Evolutionary conservation across 1,140 invertebrate species (phyloP).

Genomic region (Eriosoma lanigerum): DNA sequence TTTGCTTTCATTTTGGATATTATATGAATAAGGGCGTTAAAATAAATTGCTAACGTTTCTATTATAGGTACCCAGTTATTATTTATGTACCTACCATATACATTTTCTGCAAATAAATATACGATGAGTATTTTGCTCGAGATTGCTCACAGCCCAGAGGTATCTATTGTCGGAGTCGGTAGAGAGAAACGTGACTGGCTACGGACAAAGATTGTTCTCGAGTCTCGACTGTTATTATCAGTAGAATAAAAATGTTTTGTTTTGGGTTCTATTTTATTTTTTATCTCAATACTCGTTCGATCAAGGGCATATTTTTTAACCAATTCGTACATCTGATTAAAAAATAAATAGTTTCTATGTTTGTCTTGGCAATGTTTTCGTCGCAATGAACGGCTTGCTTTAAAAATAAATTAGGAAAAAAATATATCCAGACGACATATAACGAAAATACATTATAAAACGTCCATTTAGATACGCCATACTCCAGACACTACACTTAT

Average conservation of each 20-base stretch:
- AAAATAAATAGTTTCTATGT: slow-evolving; percentile 20
- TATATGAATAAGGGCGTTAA: neutral
- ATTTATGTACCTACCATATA: neutral
- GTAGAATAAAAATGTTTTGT: slow-evolving; percentile 19
- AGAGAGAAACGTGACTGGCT: slow-evolving; percentile 14
- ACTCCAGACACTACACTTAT: too few relatives aligned
- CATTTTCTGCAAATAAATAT: slow-evolving; percentile 11
- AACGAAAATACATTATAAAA: neutral
- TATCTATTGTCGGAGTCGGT: neutral
- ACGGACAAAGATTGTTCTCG: neutral
- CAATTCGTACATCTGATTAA: slow-evolving; percentile 1
- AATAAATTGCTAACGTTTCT: slow-evolving; percentile 13
- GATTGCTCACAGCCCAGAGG: neutral
- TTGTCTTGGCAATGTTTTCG: slow-evolving; percentile 29
- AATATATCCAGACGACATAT: slow-evolving; percentile 11
- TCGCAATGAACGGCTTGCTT: neutral
- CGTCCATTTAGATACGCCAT: neutral
- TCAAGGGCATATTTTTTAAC: slow-evolving; percentile 27
- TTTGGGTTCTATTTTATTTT: slow-evolving; percentile 15
- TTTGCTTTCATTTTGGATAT: neutral
- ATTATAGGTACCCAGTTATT: neutral
- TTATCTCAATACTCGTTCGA: neutral
- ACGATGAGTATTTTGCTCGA: slow-evolving; percentile 5
- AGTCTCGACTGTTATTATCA: slow-evolving; percentile 9
- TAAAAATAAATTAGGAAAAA: slow-evolving; percentile 40